Percentiles rank a stretch among this genome's conserved stretches.
Conservation (phyloP, 2,888 invertebrate genomes). For the Drosophila subsilvestris region DNA sequence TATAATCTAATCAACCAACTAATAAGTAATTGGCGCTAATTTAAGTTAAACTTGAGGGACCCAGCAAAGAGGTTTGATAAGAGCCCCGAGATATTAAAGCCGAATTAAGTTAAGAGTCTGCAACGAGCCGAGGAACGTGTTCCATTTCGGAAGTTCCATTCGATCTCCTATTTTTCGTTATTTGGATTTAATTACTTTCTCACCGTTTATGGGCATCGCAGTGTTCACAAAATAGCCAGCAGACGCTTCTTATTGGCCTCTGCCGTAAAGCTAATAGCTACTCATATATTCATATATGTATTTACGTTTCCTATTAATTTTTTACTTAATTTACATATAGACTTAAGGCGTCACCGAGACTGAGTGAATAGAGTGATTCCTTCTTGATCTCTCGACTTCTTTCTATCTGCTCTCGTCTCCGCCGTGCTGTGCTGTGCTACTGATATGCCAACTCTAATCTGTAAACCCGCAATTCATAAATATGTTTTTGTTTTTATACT, state of each 20-base stretch:
- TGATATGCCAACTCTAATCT: slow-evolving; percentile 39
- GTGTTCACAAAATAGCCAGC: neutral
- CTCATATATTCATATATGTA: neutral
- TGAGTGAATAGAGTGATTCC: neutral
- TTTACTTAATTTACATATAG: neutral
- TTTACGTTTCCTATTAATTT: neutral
- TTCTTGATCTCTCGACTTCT: neutral
- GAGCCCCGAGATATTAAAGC: neutral
- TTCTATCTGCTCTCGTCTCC: neutral
- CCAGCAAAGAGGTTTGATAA: neutral
- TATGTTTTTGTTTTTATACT: slow-evolving; percentile 30
- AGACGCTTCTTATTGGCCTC: neutral
- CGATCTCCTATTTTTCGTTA: neutral
- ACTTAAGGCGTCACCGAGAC: neutral
- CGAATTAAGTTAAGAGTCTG: neutral
- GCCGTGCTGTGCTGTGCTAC: neutral
- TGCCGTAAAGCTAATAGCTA: neutral
- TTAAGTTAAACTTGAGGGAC: neutral
- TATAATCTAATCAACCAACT: neutral
- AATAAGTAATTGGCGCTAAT: neutral
- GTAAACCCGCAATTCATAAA: slow-evolving; percentile 46
- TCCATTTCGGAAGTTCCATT: neutral
- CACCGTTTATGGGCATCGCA: neutral
- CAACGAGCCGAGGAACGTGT: neutral
- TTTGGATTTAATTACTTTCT: neutral